phyloP scores from a whole-genome alignment of 2,113 vertebrate species.

The Python bivittatus region DNA sequence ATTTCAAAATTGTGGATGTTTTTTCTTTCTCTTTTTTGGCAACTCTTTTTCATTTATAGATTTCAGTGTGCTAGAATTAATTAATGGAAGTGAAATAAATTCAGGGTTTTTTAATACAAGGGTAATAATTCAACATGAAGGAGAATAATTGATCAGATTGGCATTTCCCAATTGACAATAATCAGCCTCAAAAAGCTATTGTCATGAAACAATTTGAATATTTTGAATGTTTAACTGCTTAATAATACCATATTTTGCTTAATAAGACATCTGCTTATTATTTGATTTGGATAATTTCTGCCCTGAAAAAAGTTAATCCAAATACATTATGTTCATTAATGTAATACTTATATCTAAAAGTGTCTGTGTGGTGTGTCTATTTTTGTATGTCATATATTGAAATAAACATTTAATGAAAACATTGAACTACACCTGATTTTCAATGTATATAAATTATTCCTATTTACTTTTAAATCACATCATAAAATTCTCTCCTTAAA shows the following conservation, averaged over 20 bases:
- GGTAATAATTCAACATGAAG: not conserved
- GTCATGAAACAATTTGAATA: not conserved
- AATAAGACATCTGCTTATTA: not conserved
- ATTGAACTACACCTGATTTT: not conserved
- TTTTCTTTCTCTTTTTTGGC: not conserved
- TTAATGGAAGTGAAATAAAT: not conserved
- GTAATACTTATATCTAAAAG: not conserved
- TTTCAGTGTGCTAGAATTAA: not conserved
- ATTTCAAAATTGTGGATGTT: not conserved
- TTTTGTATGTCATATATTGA: not conserved
- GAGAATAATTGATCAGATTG: not conserved
- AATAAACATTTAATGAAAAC: not conserved
- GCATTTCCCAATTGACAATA: not conserved
- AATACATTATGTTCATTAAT: not conserved
- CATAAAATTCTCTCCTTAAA: not conserved
- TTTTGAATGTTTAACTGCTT: not conserved
- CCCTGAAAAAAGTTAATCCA: not conserved
- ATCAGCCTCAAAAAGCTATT: not conserved
- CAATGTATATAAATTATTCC: not conserved
- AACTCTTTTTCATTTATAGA: not conserved
- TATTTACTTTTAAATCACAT: not conserved
- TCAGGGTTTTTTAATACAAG: not conserved
- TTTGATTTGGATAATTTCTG: not conserved
- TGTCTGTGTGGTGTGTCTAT: too few relatives aligned
- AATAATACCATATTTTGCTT: not conserved